Conservation (phyloP, 1,140 invertebrate genomes). For the Trichonephila inaurata region DNA sequence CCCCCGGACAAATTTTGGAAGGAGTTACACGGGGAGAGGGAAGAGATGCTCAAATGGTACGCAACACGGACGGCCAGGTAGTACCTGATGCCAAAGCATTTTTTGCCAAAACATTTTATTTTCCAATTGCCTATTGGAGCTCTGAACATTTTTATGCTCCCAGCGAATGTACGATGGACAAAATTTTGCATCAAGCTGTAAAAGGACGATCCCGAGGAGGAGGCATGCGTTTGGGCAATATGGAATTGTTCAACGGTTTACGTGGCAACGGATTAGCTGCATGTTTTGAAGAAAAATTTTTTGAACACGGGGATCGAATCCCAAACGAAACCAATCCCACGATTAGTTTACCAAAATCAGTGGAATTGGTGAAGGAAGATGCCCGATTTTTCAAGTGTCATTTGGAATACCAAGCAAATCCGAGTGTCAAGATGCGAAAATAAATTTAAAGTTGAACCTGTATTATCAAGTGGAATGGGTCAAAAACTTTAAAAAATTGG, state of each 20-base stretch:
- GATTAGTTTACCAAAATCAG: not conserved
- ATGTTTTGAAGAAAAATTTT: slow-evolving; percentile 41
- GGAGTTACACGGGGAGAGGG: not conserved
- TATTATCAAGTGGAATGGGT: no score
- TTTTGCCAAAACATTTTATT: slow-evolving; percentile 32
- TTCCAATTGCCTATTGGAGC: slow-evolving; percentile 28
- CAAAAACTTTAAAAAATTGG: no score
- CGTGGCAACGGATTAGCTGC: slow-evolving; percentile 39
- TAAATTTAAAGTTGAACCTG: no score
- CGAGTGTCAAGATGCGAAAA: not conserved
- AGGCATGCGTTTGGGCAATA: slow-evolving; percentile 57
- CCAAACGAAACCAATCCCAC: not conserved
- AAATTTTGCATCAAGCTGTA: not conserved
- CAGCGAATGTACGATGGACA: not conserved
- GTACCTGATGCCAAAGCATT: not conserved
- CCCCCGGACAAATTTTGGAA: slow-evolving; percentile 47
- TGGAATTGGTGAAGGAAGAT: not conserved
- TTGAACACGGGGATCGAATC: slow-evolving; percentile 39
- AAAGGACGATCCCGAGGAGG: slow-evolving; percentile 28
- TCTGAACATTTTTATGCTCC: slow-evolving; percentile 52
- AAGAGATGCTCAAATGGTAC: not conserved
- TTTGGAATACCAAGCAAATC: not conserved
- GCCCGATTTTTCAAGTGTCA: slow-evolving; percentile 39
- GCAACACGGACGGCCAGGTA: not conserved
- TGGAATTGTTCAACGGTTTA: slow-evolving; percentile 39